A percentile compares a stretch with the other conserved stretches of the same genome.
phyloP scores from a whole-genome alignment of 2,888 invertebrate genomes.

The Acronicta alni region DNA sequence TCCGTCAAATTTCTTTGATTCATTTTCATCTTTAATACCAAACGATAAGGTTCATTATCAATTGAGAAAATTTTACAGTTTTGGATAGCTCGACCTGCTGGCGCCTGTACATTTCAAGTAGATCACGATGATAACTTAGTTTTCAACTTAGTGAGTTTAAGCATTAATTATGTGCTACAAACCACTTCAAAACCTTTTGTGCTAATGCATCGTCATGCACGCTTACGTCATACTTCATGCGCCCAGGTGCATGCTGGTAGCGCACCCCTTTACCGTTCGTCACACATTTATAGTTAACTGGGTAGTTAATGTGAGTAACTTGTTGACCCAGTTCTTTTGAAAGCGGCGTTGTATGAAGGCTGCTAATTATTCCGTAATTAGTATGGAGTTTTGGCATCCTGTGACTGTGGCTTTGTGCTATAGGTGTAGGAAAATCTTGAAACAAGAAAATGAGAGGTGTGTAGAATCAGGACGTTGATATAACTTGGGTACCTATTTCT shows the following conservation, averaged over 20 bases:
- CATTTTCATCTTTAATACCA: too few relatives aligned
- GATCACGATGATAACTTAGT: constrained; percentile 13
- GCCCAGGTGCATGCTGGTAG: background rate
- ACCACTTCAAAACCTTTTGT: constrained; percentile 20
- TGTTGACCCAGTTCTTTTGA: constrained; percentile 35
- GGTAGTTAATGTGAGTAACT: constrained; percentile 17
- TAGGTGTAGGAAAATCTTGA: background rate
- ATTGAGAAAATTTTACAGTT: too few relatives aligned
- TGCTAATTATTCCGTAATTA: constrained; percentile 39
- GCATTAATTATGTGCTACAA: constrained; percentile 14
- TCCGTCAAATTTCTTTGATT: too few relatives aligned
- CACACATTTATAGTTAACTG: constrained; percentile 3
- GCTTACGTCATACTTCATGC: background rate
- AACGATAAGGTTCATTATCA: too few relatives aligned
- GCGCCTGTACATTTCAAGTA: background rate
- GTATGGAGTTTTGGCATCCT: background rate
- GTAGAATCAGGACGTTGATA: too few relatives aligned
- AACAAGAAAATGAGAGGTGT: background rate
- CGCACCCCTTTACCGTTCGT: constrained; percentile 12
- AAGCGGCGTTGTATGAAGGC: constrained; percentile 11
- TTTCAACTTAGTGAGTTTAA: constrained; percentile 19
- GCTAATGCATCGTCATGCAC: background rate
- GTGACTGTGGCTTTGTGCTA: background rate
- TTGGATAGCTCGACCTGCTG: too few relatives aligned
- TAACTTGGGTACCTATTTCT: too few relatives aligned